Evolutionary conservation across 2,113 vertebrate species (phyloP).

Genomic region (Plecturocebus donacophilus): DNA sequence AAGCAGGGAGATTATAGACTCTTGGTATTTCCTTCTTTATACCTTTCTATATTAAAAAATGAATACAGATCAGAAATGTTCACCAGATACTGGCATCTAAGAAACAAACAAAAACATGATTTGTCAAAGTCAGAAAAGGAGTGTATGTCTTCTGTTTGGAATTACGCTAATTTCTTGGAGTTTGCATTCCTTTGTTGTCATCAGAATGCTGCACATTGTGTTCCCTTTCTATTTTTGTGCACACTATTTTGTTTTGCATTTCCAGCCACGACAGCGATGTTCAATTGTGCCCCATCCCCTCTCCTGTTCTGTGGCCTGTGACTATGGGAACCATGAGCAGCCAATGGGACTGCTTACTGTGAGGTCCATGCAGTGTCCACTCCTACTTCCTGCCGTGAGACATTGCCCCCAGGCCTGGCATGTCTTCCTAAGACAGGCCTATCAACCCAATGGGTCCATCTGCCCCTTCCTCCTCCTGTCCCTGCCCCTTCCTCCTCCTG

Average conservation of each 20-base stretch:
- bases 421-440: neutral
- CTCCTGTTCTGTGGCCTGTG: neutral
- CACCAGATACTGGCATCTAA: neutral
- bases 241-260: neutral
- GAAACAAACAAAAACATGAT: neutral
- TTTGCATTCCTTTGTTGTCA: neutral
- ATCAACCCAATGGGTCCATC: neutral
- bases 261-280: neutral
- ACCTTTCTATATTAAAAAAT: neutral
- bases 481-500: neutral
- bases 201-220: neutral
- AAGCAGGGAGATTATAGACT: neutral
- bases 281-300: neutral
- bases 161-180: neutral
- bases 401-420: neutral
- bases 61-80: neutral
- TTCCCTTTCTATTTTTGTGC: neutral
- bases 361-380: fast-evolving
- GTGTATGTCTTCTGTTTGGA: neutral
- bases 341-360: neutral
- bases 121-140: neutral
- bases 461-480: neutral
- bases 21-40: neutral
- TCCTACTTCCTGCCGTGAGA: neutral
- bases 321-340: neutral